Evolutionary conservation across 2,797 vertebrate species (phyloP).

Genomic region (Myotis findleyi): DNA sequence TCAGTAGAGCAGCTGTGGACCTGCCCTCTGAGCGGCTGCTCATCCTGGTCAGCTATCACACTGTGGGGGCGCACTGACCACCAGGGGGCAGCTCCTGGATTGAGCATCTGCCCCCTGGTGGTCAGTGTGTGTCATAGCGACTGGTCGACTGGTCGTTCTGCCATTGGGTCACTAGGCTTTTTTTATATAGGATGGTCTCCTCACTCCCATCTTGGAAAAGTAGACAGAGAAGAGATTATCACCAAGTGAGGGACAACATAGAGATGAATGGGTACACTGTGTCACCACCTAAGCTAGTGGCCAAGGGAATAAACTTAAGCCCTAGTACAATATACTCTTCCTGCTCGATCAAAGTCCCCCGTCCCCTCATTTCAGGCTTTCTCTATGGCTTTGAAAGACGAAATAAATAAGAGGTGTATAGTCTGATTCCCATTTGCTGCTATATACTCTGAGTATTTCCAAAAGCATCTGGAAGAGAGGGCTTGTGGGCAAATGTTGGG

Average conservation of each 20-base stretch:
- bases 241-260: neutral
- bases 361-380: neutral
- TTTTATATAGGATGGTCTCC: neutral
- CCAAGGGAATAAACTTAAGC: neutral
- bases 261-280: neutral
- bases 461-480: constrained; percentile 21
- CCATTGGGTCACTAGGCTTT: too few species aligned
- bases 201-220: neutral
- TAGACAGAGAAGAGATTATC: neutral
- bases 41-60: too few species aligned
- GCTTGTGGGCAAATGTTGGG: neutral
- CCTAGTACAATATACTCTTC: neutral
- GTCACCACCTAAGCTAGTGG: neutral
- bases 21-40: too few species aligned
- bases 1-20: too few species aligned
- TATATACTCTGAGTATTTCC: neutral
- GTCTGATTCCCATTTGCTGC: constrained; percentile 16
- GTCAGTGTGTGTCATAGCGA: too few species aligned
- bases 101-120: too few species aligned
- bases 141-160: too few species aligned
- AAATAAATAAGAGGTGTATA: neutral
- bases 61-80: too few species aligned
- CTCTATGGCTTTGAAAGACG: neutral
- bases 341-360: neutral
- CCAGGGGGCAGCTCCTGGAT: too few species aligned